Evolutionary conservation across 2,113 vertebrate genomes (phyloP).

Genomic region (Falco punctatus): DNA sequence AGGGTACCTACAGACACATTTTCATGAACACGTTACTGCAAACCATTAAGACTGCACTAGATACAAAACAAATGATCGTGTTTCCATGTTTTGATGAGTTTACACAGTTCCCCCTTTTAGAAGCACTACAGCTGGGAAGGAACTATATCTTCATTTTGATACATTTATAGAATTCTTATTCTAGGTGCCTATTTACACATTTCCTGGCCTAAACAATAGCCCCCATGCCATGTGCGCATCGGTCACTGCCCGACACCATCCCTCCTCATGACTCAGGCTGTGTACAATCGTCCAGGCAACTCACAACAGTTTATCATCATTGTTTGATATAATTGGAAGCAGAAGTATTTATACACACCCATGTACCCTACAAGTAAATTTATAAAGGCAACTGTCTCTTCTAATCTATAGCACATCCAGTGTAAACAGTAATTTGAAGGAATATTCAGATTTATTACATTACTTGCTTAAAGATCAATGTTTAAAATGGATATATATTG

Average conservation of each 20-base stretch:
- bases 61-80: slow-evolving; percentile 1
- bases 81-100: slow-evolving; percentile 42
- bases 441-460: slow-evolving; percentile 76
- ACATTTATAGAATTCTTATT: slow-evolving; percentile 55
- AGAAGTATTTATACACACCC: slow-evolving; percentile 80
- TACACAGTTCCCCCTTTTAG: slow-evolving; percentile 22
- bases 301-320: slow-evolving; percentile 80
- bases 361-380: slow-evolving; percentile 72
- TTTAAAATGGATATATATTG: slow-evolving; percentile 78
- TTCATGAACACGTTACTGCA: neutral
- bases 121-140: slow-evolving; percentile 69
- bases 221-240: slow-evolving; percentile 17
- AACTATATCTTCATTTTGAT: slow-evolving; percentile 59
- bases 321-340: slow-evolving; percentile 84
- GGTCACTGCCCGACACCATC: slow-evolving; percentile 1
- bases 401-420: slow-evolving; percentile 82
- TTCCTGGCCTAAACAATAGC: slow-evolving; percentile 75
- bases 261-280: slow-evolving; percentile 51
- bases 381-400: slow-evolving; percentile 85
- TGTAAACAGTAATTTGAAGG: slow-evolving; percentile 77
- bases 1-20: neutral
- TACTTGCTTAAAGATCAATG: slow-evolving; percentile 75
- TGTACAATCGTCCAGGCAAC: slow-evolving; percentile 63
- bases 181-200: slow-evolving; percentile 54
- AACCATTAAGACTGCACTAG: slow-evolving; percentile 59